Evolutionary conservation across 2,888 invertebrate species (phyloP).

Genomic region (Torymus auratus): DNA sequence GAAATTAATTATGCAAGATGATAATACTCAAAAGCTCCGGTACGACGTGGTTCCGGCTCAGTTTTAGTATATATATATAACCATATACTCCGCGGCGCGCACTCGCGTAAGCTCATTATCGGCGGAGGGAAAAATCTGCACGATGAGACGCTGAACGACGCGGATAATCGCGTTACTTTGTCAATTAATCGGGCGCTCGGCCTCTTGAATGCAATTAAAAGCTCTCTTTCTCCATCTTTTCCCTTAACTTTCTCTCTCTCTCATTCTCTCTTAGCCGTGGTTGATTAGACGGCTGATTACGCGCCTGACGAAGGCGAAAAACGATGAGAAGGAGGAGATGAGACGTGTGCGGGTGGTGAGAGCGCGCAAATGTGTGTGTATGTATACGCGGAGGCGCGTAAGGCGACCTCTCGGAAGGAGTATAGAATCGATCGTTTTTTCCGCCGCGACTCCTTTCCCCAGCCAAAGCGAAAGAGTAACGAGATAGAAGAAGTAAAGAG

Average conservation of each 20-base stretch:
- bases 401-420: too few species aligned
- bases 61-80: too few species aligned
- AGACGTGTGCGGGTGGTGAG: too few species aligned
- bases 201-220: conserved; percentile 65
- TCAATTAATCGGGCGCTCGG: conserved; percentile 62
- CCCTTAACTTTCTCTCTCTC: neutral
- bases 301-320: neutral
- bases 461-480: too few species aligned
- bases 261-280: neutral
- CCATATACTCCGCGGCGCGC: neutral
- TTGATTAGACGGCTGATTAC: conserved; percentile 15
- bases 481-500: too few species aligned
- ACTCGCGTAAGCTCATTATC: conserved; percentile 57
- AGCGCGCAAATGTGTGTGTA: too few species aligned
- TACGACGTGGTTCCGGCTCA: neutral
- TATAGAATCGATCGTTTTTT: too few species aligned
- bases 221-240: conserved; percentile 11
- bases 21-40: conserved; percentile 31
- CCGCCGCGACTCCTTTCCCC: too few species aligned
- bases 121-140: conserved; percentile 61
- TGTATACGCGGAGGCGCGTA: too few species aligned
- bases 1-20: conserved; percentile 44
- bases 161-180: conserved; percentile 66
- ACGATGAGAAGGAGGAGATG: too few species aligned
- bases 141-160: conserved; percentile 60